Evolutionary conservation across 2,888 invertebrate species (phyloP), one percentile per base, ranked within the genome.

Genomic region (Pedicia rivosa): DNA sequence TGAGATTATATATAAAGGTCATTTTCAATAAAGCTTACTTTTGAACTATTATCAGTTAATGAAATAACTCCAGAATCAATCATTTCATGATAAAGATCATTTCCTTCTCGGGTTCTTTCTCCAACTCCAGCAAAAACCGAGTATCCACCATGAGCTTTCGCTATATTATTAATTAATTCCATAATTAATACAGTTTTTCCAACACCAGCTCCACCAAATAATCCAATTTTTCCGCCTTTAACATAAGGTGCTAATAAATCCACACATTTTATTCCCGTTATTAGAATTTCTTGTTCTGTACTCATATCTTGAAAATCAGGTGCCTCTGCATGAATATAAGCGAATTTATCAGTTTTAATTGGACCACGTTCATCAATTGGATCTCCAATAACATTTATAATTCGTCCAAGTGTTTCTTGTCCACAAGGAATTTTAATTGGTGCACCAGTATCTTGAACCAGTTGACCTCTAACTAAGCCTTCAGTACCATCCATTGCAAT

Each of bases 51-150:
- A 57, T 87, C 87, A 55, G 78, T 86, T 13, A 91, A 68, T 25
- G 87, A 87, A 60, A 91, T 90, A 49, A 91, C 91, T 53, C 87
- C 87, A 43, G 77, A 74, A 59, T 88, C 88, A 63, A 90, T 91
- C 91, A 92, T 92, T 66, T 92, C 91, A 58, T 88, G 81, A 64
- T 92, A 92, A 51, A 92, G 69, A 66, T 92, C 91, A 59, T 92
- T 92, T 43, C 90, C 91, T 62, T 92, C 91, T 53, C 91, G 82
- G 17, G 91, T 92, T 52, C 92, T 73, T 62, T 92, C 91, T 32
- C 91, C 91, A n/a, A 91, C 92, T 45, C 92, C 91, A 45, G 90
- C 90, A 54, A 92, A 91, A 45, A 91, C 90, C 0, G 91, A 91
- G 67, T 87, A 92, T 68, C 91, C 91, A 68, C 91, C 90, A 59